Evolutionary conservation across 2,113 vertebrate species (phyloP).

Genomic region (Rafetus swinhoei): DNA sequence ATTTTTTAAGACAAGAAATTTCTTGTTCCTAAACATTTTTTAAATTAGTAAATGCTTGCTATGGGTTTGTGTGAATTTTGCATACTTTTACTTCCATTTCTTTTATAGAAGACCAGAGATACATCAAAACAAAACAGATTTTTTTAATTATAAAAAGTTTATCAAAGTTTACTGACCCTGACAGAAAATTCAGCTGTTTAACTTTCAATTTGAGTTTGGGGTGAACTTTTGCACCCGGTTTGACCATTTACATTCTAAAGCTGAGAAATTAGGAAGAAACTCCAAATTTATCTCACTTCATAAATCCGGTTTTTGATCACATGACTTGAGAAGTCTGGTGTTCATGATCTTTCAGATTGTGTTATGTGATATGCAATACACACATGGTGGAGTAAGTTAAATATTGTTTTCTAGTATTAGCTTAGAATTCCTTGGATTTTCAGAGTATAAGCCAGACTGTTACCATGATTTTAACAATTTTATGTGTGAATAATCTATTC

Average conservation of each 20-base stretch:
- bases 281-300: not conserved
- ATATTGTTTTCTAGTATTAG: slow-evolving; percentile 25
- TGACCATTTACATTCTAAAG: not conserved
- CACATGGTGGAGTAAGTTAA: not conserved
- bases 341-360: not conserved
- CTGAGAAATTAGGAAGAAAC: not conserved
- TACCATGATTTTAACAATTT: slow-evolving; percentile 27
- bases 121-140: fast-evolving
- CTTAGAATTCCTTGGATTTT: slow-evolving; percentile 8
- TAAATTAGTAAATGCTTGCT: not conserved
- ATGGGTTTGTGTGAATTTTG: fast-evolving
- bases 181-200: not conserved
- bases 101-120: not conserved
- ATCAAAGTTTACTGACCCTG: not conserved
- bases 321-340: not conserved
- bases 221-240: not conserved
- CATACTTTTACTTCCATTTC: not conserved
- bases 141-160: not conserved
- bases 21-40: no score
- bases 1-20: not conserved
- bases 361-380: not conserved
- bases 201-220: not conserved
- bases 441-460: slow-evolving; percentile 1
- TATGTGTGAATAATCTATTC: slow-evolving; percentile 35
- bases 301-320: not conserved